Base-by-base conservation (phyloP, 2,797 vertebrate species). In the Loris lydekkerianus region DNA sequence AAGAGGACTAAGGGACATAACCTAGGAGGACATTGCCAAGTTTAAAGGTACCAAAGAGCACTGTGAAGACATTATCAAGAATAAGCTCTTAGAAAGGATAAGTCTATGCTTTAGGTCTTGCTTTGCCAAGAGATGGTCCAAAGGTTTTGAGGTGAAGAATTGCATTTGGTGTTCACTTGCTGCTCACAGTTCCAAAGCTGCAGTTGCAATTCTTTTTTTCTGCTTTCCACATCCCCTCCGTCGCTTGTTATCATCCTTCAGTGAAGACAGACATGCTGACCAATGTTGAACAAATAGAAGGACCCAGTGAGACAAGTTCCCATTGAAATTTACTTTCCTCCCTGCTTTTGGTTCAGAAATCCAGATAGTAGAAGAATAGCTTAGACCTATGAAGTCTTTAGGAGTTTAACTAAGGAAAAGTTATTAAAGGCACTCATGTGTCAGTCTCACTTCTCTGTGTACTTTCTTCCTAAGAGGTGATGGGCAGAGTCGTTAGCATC, bases 121-220 rank as follows among this genome's bases (percentile, higher is more conserved):
- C 88, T 96, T 98, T 97, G 94, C 94, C 87, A 87, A 69, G 89
- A 97, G 95, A 98, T 92, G 91, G 53, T 96, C 96, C 96, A 93
- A 15, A 37, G 80, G 58, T 40, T 53, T 97, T 95, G 92, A 13
- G 69, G 87, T 5, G 2, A 97, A 93, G 85, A 96, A 97, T 94
- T 98, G 93, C 81, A 60, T 87, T 89, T 93, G 56, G 75, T 72
- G 17, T 96, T 97, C 98, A 93, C 95, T 95, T 95, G 91, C 95
- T 97, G 84, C 80, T 96, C 70, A 86, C 29, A 46, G 89, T 96
- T 78, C 27, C 56, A 65, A 83, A 97, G 69, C 82, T 92, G 94
- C 46, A 46, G 27, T 83, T 97, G 93, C 76, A 96, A 92, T 97
- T 97, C 96, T 96, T 78, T 97, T 97, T 96, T 88, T 92, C 76